Percentiles rank a stretch among this genome's conserved stretches.
Evolutionary conservation across 2,113 vertebrate species (phyloP).

Genomic region (Aleadryas rufinucha): DNA sequence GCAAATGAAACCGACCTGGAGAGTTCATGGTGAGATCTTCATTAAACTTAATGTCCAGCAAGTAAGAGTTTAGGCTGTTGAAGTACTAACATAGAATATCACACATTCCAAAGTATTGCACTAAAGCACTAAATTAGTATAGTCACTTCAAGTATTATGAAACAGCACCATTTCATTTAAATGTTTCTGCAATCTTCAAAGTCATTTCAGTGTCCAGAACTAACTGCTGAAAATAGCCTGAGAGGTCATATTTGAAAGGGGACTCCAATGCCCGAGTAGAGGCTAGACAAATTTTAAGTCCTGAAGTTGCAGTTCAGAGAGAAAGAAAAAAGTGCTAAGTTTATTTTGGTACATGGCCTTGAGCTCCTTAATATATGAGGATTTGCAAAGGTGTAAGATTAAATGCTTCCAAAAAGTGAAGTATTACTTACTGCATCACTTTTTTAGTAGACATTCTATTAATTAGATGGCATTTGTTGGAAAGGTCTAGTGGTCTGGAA

Average conservation of each 20-base stretch:
- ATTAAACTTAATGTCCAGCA: constrained; percentile 49
- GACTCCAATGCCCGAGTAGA: fast-evolving
- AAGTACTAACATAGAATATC: constrained; percentile 15
- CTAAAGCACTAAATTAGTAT: neutral
- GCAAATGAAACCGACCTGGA: constrained; percentile 89
- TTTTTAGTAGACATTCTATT: neutral
- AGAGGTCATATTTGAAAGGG: neutral
- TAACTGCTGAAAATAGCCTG: neutral
- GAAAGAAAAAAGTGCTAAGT: neutral
- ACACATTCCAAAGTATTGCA: neutral
- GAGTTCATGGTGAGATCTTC: constrained; percentile 81
- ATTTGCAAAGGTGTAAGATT: neutral
- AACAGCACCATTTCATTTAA: neutral
- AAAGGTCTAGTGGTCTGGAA: neutral
- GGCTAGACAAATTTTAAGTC: neutral
- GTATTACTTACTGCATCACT: neutral
- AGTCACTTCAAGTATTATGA: neutral
- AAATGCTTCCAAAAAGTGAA: neutral
- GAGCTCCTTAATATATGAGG: neutral
- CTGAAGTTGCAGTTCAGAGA: neutral
- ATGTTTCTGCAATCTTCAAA: neutral
- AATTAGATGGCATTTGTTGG: neutral
- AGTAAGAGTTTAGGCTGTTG: constrained; percentile 19
- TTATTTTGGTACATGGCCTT: neutral
- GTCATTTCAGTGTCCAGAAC: neutral